Conservation (phyloP, 2,888 invertebrate genomes). For the Lypha dubia region DNA sequence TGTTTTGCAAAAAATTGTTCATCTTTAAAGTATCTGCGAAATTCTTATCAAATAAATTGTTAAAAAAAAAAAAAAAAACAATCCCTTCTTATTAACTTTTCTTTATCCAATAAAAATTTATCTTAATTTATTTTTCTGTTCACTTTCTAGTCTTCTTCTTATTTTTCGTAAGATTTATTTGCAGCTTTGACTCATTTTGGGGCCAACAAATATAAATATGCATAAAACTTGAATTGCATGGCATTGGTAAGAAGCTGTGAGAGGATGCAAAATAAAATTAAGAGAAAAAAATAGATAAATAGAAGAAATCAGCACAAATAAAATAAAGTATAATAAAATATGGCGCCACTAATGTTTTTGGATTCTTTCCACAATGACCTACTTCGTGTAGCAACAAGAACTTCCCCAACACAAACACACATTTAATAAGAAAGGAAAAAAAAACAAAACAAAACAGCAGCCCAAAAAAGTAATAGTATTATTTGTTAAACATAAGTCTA, state of each 20-base stretch:
- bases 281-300: background rate
- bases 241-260: constrained; percentile 20
- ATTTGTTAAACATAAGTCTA: constrained; percentile 70
- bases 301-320: constrained; percentile 33
- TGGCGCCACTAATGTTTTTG: constrained; percentile 71
- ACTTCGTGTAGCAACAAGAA: constrained; percentile 58
- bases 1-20: background rate
- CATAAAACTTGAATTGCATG: constrained; percentile 62
- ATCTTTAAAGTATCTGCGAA: background rate
- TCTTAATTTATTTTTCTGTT: constrained; percentile 37
- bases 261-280: background rate
- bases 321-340: constrained; percentile 61
- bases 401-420: constrained; percentile 4
- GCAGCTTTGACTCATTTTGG: constrained; percentile 68
- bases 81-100: constrained; percentile 38
- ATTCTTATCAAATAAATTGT: constrained; percentile 17
- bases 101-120: constrained; percentile 52
- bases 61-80: too few relatives aligned
- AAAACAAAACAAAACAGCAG: constrained; percentile 36
- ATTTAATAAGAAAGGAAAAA: constrained; percentile 18
- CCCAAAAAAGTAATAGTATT: constrained; percentile 61
- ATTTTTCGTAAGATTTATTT: constrained; percentile 67
- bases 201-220: constrained; percentile 72
- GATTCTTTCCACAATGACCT: constrained; percentile 66
- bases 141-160: constrained; percentile 37